Conservation (phyloP, 2,113 vertebrate genomes). For the Myrmophylax atrothorax region DNA sequence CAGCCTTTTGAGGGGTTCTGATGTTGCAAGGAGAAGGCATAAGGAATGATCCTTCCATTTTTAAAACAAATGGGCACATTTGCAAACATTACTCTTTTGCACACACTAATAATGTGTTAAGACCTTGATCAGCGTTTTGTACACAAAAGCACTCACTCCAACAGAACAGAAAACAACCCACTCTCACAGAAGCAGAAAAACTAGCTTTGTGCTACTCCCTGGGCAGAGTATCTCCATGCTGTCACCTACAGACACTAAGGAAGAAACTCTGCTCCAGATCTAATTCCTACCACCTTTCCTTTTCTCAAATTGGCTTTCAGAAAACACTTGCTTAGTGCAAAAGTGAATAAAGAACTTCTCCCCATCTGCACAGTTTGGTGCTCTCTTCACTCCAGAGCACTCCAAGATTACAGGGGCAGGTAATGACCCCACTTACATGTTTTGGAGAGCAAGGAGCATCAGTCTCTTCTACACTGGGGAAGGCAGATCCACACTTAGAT, state of each 20-base stretch:
- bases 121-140: background rate
- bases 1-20: background rate
- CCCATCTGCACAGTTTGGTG: background rate
- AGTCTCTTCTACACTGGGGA: fast-evolving
- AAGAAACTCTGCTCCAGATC: background rate
- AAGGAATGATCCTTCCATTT: background rate
- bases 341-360: background rate
- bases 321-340: background rate
- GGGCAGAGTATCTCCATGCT: background rate
- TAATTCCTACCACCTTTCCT: background rate
- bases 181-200: background rate
- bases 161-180: background rate
- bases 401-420: too few relatives aligned
- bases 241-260: background rate
- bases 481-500: background rate
- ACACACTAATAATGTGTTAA: background rate
- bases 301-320: background rate
- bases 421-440: fast-evolving
- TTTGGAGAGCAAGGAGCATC: background rate
- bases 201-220: background rate
- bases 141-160: background rate
- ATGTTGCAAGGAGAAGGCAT: background rate
- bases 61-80: background rate
- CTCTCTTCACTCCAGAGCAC: background rate
- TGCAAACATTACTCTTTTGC: background rate